These are phyloP conservation scores for Trochalopteron elliotii DNA, from an alignment of 2,113 vertebrate species.

Conservation along the genomic window DNA sequence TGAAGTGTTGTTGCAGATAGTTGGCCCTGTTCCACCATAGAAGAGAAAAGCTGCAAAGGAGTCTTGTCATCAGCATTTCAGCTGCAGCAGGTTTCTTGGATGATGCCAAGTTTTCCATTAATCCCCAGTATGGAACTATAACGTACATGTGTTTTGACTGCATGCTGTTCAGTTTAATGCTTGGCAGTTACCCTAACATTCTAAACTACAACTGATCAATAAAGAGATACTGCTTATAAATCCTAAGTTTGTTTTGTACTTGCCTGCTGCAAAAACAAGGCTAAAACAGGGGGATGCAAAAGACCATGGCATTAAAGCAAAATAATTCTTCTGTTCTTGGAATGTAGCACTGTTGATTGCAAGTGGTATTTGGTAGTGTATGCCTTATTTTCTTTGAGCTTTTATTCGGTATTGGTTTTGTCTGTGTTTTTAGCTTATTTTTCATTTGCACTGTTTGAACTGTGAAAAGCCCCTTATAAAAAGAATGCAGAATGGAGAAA, in stretches of 20 bases:
- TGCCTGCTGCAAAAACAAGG: background rate
- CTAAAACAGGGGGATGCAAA: background rate
- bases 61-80: background rate
- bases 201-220: background rate
- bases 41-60: background rate
- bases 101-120: background rate
- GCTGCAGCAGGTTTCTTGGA: slow-evolving; percentile 1
- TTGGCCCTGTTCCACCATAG: background rate
- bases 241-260: background rate
- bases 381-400: background rate
- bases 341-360: background rate
- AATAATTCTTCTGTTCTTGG: background rate
- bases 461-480: background rate
- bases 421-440: background rate
- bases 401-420: background rate
- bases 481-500: background rate
- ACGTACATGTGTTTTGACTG: background rate
- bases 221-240: background rate
- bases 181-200: background rate
- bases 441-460: background rate
- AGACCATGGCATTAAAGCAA: background rate
- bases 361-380: background rate
- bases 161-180: background rate
- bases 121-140: background rate
- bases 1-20: slow-evolving; percentile 17